Evolutionary conservation across 2,888 invertebrate species (phyloP).

Genomic region (Drosophila formosana): DNA sequence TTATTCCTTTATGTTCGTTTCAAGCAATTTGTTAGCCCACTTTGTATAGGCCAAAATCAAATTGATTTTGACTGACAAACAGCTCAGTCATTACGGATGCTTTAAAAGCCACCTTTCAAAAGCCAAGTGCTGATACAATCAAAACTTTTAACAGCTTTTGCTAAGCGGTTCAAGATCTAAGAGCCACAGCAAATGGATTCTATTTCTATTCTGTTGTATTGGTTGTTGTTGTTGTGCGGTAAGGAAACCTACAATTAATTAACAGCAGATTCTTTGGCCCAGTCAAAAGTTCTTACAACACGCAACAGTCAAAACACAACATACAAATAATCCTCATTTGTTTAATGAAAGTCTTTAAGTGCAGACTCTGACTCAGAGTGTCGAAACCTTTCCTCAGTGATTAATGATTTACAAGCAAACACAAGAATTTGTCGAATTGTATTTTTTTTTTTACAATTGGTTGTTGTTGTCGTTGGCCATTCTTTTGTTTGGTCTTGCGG

Average conservation of each 20-base stretch:
- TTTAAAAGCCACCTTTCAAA: constrained; percentile 17
- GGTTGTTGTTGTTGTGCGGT: neutral
- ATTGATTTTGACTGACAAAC: constrained; percentile 12
- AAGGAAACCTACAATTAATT: constrained; percentile 51
- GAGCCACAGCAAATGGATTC: constrained; percentile 3
- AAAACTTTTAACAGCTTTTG: constrained; percentile 24
- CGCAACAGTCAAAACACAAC: constrained; percentile 14
- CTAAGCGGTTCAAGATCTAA: constrained; percentile 19
- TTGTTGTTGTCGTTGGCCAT: constrained; percentile 32
- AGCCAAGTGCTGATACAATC: constrained; percentile 27
- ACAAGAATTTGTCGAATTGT: constrained; percentile 33
- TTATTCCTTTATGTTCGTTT: neutral
- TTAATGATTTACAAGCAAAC: constrained; percentile 72
- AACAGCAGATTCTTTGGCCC: constrained; percentile 19
- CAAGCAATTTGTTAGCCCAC: constrained; percentile 26
- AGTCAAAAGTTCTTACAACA: constrained; percentile 13
- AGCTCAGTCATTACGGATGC: constrained; percentile 20
- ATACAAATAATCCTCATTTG: constrained; percentile 41
- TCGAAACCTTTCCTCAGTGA: constrained; percentile 53
- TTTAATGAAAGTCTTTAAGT: constrained; percentile 55
- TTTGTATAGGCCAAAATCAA: constrained; percentile 26
- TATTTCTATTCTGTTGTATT: neutral
- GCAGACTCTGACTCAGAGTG: constrained; percentile 35
- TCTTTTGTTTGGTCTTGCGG: constrained; percentile 50
- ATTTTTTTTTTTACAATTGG: constrained; percentile 7